Conservation (phyloP, 2,888 invertebrate species). For the Xestia ashworthii region DNA sequence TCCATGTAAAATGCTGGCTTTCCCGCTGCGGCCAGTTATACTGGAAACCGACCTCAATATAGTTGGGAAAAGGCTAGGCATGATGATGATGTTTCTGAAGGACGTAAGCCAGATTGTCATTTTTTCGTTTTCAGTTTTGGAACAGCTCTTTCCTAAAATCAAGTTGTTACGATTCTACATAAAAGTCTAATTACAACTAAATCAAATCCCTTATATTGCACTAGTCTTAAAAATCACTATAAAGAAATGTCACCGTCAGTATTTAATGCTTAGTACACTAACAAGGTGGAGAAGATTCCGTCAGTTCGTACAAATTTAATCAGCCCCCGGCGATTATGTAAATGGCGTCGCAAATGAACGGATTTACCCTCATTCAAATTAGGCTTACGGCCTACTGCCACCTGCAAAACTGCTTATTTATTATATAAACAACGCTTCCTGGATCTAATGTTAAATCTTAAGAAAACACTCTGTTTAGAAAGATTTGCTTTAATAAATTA, state of each 20-base stretch:
- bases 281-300: slow-evolving; percentile 65
- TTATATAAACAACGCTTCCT: slow-evolving; percentile 63
- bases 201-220: background rate
- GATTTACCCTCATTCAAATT: slow-evolving; percentile 83
- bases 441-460: slow-evolving; percentile 39
- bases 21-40: too few relatives aligned
- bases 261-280: slow-evolving; percentile 49
- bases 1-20: too few relatives aligned
- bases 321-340: slow-evolving; percentile 85
- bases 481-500: slow-evolving; percentile 29
- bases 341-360: slow-evolving; percentile 81
- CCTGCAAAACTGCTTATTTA: slow-evolving; percentile 71
- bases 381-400: slow-evolving; percentile 75
- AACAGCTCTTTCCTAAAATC: background rate
- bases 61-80: background rate
- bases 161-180: background rate
- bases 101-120: background rate
- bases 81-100: background rate
- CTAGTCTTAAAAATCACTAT: slow-evolving; percentile 17
- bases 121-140: background rate
- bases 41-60: too few relatives aligned
- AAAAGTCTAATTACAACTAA: background rate
- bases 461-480: slow-evolving; percentile 11
- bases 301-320: slow-evolving; percentile 82
- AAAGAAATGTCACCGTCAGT: slow-evolving; percentile 24